Conservation (phyloP, 1,140 invertebrate species). For the Drosophila oshimai region DNA sequence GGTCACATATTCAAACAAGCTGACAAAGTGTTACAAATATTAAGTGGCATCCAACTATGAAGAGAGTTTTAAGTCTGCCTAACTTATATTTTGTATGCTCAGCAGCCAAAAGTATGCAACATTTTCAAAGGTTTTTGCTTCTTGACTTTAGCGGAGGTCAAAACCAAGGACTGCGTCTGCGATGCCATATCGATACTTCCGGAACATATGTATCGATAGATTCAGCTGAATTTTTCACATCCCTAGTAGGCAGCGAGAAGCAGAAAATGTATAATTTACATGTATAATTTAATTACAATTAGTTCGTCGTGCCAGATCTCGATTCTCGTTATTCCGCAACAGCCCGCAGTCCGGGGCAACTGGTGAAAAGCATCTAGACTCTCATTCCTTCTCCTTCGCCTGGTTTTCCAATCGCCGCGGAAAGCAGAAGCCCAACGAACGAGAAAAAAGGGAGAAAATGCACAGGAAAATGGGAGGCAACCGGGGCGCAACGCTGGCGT, state of each 20-base stretch:
- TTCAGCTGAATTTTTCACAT: slow-evolving; percentile 19
- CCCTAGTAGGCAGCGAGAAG: slow-evolving; percentile 57
- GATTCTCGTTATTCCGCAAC: slow-evolving; percentile 47
- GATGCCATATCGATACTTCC: background rate
- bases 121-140: no score
- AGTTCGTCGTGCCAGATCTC: slow-evolving; percentile 64
- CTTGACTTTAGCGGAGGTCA: background rate
- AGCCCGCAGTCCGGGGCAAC: slow-evolving; percentile 42
- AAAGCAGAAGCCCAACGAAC: slow-evolving; percentile 22
- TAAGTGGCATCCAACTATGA: no score
- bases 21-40: no score
- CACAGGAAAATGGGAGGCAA: slow-evolving; percentile 54
- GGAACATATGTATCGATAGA: background rate
- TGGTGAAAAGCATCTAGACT: slow-evolving; percentile 42
- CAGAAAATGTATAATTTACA: slow-evolving; percentile 63
- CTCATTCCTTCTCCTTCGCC: background rate
- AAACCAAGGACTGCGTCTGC: background rate
- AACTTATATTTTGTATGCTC: no score
- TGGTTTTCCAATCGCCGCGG: slow-evolving; percentile 11
- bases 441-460: slow-evolving; percentile 21
- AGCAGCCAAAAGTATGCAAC: no score
- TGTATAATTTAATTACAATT: slow-evolving; percentile 70
- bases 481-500: slow-evolving; percentile 52
- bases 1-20: no score
- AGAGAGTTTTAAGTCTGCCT: no score